These are phyloP conservation scores for Steromphala cineraria DNA, from an alignment of 2,888 invertebrate species.

Conservation along the genomic window DNA sequence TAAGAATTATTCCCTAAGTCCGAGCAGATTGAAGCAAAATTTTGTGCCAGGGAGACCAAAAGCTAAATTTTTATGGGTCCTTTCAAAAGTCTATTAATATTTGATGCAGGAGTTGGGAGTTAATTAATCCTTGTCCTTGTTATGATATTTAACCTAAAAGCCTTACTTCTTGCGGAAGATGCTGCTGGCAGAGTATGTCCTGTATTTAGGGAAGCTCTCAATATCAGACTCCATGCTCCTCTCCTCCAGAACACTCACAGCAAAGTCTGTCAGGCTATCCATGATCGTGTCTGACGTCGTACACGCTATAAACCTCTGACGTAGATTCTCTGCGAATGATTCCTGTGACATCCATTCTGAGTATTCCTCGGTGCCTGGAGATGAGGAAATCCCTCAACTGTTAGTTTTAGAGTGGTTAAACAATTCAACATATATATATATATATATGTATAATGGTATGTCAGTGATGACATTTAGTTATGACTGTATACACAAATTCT, in stretches of 20 bases:
- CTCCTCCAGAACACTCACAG: conserved; percentile 34
- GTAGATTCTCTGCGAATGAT: conserved; percentile 57
- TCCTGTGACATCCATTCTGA: conserved; percentile 64
- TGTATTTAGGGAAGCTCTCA: conserved; percentile 36
- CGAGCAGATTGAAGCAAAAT: no score
- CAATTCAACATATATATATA: not conserved
- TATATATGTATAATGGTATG: no score
- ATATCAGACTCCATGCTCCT: conserved; percentile 10
- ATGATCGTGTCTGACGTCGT: conserved; percentile 52
- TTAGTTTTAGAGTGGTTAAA: not conserved
- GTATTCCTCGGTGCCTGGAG: conserved; percentile 57
- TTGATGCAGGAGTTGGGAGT: no score
- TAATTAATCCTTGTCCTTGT: no score
- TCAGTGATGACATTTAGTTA: no score
- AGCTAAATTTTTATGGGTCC: no score
- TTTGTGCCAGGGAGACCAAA: no score
- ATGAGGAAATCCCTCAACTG: not conserved
- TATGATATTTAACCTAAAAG: no score
- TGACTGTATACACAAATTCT: no score
- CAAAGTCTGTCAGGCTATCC: conserved; percentile 59
- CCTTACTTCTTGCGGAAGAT: conserved; percentile 43
- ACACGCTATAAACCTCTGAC: conserved; percentile 54
- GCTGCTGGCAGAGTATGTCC: conserved; percentile 41
- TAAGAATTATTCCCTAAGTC: no score
- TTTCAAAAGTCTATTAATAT: no score